A percentile compares a stretch with the other conserved stretches of the same genome.
Evolutionary conservation across 1,140 invertebrate genomes (phyloP).

Genomic region (Zelostemma sp.): DNA sequence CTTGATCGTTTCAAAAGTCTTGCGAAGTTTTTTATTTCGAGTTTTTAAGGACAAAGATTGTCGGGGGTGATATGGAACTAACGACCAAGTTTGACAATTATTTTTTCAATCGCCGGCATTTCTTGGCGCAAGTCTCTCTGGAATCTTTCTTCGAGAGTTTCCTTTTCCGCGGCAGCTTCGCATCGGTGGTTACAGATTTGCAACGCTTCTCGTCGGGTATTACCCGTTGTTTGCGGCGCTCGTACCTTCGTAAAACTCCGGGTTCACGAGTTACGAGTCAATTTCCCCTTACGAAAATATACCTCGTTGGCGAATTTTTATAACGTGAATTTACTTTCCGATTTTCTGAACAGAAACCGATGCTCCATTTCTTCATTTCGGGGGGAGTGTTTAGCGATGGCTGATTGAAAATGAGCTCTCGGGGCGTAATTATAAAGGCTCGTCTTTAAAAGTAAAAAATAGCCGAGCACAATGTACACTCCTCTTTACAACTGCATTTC

Average conservation of each 20-base stretch:
- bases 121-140: background rate
- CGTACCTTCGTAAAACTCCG: slow-evolving; percentile 4
- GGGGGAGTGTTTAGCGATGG: background rate
- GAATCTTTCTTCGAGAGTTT: too few relatives aligned
- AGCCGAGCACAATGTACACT: background rate
- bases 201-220: slow-evolving; percentile 12
- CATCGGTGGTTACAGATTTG: slow-evolving; percentile 16
- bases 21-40: background rate
- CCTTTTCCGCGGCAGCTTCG: background rate
- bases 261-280: slow-evolving; percentile 14
- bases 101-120: background rate
- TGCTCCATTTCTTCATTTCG: too few relatives aligned
- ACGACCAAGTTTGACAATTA: too few relatives aligned
- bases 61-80: background rate
- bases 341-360: too few relatives aligned
- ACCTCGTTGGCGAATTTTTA: slow-evolving; percentile 14
- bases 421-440: background rate
- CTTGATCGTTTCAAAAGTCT: too few relatives aligned
- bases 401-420: background rate
- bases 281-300: slow-evolving; percentile 16
- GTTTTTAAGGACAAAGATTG: background rate
- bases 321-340: background rate
- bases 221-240: background rate
- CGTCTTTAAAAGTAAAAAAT: too few relatives aligned
- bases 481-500: background rate